These are phyloP conservation scores for Pollimyrus isidori DNA, from an alignment of 2,113 vertebrate genomes.

Conservation along the genomic window DNA sequence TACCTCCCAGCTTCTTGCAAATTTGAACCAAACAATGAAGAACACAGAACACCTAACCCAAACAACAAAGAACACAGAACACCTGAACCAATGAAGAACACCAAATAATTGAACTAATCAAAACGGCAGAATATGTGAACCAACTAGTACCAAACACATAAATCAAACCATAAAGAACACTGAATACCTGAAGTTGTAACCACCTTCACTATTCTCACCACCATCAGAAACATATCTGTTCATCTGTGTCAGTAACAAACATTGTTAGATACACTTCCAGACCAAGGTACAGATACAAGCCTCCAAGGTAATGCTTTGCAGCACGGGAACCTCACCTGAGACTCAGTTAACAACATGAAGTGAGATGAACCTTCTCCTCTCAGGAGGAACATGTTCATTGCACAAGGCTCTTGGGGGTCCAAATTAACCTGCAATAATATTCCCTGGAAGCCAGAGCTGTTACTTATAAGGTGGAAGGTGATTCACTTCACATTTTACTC, in stretches of 20 bases:
- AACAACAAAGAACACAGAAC: background rate
- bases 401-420: background rate
- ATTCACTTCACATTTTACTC: background rate
- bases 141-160: background rate
- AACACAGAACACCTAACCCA: too few species aligned
- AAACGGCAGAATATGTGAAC: background rate
- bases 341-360: background rate
- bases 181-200: background rate
- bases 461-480: background rate
- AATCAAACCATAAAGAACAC: background rate
- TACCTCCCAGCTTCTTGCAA: background rate
- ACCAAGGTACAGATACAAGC: background rate
- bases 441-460: background rate
- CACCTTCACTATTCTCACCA: background rate
- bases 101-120: background rate
- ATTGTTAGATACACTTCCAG: background rate
- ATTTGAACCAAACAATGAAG: background rate
- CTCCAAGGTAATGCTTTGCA: background rate
- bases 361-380: background rate
- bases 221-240: background rate
- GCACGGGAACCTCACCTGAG: background rate
- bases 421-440: background rate
- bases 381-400: background rate
- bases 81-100: too few species aligned
- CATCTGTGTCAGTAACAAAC: background rate